phyloP scores from a whole-genome alignment of 2,113 vertebrate genomes.

The Heptranchias perlo region DNA sequence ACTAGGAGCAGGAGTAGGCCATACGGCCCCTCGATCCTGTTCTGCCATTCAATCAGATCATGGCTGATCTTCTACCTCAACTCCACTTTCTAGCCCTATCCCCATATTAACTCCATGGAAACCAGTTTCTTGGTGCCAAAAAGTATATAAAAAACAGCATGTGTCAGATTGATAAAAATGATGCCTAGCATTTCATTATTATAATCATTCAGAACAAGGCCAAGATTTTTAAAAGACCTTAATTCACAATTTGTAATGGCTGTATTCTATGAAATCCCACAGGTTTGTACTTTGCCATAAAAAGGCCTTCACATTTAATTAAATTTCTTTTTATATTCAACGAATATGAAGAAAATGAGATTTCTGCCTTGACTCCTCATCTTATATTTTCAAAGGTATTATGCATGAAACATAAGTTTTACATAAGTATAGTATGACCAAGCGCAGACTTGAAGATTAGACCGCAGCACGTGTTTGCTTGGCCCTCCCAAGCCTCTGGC shows the following conservation, averaged over 20 bases:
- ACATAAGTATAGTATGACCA: neutral
- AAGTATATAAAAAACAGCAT: neutral
- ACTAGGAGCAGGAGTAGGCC: no score
- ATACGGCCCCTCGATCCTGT: no score
- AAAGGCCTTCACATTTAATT: neutral
- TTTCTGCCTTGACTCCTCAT: neutral
- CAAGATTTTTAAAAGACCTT: neutral
- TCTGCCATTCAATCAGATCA: no score
- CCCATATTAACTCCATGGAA: neutral
- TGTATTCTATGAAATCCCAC: neutral
- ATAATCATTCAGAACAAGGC: neutral
- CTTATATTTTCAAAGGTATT: neutral
- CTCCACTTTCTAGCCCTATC: no score
- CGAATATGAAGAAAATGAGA: neutral
- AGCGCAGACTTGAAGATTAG: conserved; percentile 9
- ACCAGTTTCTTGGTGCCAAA: neutral
- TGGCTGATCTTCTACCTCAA: no score
- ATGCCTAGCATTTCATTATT: neutral
- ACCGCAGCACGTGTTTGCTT: neutral
- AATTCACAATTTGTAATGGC: neutral
- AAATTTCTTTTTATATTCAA: neutral
- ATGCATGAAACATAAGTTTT: neutral
- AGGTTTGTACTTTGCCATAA: neutral
- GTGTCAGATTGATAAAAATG: neutral
- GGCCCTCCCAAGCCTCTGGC: neutral